Conservation (phyloP, 2,888 invertebrate species). For the Metallyticus violacea region DNA sequence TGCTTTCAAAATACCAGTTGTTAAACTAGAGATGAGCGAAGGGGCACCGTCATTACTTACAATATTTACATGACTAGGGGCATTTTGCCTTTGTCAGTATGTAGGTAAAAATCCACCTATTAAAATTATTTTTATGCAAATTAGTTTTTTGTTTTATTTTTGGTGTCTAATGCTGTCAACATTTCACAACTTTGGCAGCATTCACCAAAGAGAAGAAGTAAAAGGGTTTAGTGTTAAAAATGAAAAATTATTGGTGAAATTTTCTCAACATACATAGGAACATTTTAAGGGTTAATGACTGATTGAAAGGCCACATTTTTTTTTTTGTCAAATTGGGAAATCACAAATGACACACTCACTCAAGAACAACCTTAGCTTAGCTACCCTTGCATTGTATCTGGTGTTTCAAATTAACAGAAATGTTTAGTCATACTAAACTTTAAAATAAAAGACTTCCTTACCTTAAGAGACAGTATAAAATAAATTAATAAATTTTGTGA, state of each 20-base stretch:
- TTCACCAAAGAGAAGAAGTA: no score
- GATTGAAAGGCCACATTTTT: not conserved
- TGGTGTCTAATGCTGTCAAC: not conserved
- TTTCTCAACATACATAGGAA: not conserved
- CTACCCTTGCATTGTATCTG: not conserved
- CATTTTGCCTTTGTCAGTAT: not conserved
- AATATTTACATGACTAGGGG: not conserved
- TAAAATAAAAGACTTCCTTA: no score
- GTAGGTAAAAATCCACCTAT: not conserved
- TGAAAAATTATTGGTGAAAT: not conserved
- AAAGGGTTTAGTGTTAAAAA: not conserved
- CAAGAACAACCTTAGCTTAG: not conserved
- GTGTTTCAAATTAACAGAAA: no score
- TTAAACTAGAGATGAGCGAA: not conserved
- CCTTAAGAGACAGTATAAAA: no score
- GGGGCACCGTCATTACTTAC: not conserved
- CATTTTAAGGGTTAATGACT: not conserved
- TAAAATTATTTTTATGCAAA: not conserved
- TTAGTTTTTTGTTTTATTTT: not conserved
- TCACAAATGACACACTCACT: not conserved
- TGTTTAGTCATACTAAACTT: no score
- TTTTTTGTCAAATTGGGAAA: not conserved
- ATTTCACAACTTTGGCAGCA: no score
- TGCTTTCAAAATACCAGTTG: not conserved
- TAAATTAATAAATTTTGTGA: no score